These are phyloP conservation scores for Eucera pruinosa DNA, from an alignment of 2,888 invertebrate species.

Conservation along the genomic window DNA sequence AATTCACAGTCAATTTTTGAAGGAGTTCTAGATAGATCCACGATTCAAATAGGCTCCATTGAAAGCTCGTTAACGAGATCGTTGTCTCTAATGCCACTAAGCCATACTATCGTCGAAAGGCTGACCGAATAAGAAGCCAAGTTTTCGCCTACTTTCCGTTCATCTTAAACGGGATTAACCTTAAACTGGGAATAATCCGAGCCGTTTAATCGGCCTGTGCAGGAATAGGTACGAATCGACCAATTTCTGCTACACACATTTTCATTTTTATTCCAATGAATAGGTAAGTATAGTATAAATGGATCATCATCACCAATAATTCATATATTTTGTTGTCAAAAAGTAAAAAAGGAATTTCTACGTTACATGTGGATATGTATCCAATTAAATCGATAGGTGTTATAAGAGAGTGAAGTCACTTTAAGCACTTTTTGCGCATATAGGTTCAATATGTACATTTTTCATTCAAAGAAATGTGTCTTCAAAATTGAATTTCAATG, in stretches of 20 bases:
- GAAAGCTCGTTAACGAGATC: constrained; percentile 78
- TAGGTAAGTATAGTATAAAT: fast-evolving
- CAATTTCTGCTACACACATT: constrained; percentile 35
- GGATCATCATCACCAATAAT: too few species aligned
- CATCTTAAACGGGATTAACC: constrained; percentile 79
- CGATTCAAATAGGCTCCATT: constrained; percentile 65
- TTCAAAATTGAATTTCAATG: too few species aligned
- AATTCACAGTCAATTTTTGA: constrained; percentile 26
- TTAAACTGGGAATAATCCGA: constrained; percentile 78
- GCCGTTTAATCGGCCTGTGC: constrained; percentile 64
- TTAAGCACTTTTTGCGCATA: too few species aligned
- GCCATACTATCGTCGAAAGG: constrained; percentile 74
- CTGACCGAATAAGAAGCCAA: constrained; percentile 76
- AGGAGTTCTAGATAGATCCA: constrained; percentile 33
- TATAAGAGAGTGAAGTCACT: too few species aligned
- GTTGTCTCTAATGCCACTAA: constrained; percentile 77
- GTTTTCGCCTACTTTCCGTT: constrained; percentile 76
- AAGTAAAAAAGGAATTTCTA: too few species aligned
- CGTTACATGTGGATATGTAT: too few species aligned
- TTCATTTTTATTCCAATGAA: neutral
- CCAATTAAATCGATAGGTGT: too few species aligned
- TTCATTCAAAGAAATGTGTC: too few species aligned
- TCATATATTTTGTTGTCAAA: neutral
- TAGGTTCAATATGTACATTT: too few species aligned
- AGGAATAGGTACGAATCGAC: constrained; percentile 41